Percentiles rank a stretch among this genome's conserved stretches.
Evolutionary conservation across 2,797 vertebrate species (phyloP).

Genomic region (Molossus alvarezi): DNA sequence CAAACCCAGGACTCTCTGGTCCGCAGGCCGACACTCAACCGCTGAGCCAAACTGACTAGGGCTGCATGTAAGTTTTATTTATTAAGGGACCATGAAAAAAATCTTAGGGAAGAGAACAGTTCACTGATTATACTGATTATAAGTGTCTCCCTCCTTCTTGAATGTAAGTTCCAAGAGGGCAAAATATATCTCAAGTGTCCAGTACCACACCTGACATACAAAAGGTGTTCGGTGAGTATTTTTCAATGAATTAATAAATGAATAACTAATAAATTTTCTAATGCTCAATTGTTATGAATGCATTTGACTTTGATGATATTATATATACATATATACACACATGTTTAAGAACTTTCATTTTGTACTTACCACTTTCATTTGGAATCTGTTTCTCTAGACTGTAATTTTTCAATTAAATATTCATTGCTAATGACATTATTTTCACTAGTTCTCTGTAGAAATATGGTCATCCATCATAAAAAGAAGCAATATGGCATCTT

Average conservation of each 20-base stretch:
- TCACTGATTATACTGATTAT: not conserved
- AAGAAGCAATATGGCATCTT: slow-evolving; percentile 68
- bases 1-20: too few relatives aligned
- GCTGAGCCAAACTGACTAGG: too few relatives aligned
- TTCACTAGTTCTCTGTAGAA: slow-evolving; percentile 69
- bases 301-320: slow-evolving; percentile 34
- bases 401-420: slow-evolving; percentile 77
- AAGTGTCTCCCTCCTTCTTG: not conserved
- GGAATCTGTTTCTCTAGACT: slow-evolving; percentile 61
- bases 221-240: not conserved
- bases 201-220: not conserved
- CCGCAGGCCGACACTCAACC: too few relatives aligned
- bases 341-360: slow-evolving; percentile 43
- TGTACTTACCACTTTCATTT: slow-evolving; percentile 28
- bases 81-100: not conserved
- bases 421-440: slow-evolving; percentile 71
- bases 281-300: not conserved
- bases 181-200: not conserved
- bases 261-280: slow-evolving; percentile 59
- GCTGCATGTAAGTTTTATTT: not conserved
- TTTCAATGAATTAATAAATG: slow-evolving; percentile 54
- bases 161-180: not conserved
- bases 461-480: slow-evolving; percentile 65
- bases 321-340: not conserved
- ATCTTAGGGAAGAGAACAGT: not conserved